Conservation (phyloP, 1,140 invertebrate genomes). For the Lordiphosa collinella region DNA sequence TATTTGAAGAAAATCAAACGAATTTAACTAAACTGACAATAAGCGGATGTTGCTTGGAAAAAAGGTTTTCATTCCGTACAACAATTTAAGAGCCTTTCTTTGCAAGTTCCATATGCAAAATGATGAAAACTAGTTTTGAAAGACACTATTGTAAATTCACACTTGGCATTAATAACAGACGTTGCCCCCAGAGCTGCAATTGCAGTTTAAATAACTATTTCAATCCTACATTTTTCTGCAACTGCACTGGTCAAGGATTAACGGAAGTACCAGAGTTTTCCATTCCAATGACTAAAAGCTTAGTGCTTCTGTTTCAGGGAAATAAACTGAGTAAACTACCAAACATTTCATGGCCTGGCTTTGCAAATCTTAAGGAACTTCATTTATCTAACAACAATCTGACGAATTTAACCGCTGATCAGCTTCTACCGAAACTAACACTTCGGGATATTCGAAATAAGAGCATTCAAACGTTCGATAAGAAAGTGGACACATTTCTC, state of each 20-base stretch:
- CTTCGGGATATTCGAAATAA: not conserved
- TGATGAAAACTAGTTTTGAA: too few relatives aligned
- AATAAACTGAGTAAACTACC: not conserved
- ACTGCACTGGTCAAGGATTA: not conserved
- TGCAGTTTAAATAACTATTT: not conserved
- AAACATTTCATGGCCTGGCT: not conserved
- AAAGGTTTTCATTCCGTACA: too few relatives aligned
- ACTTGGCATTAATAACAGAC: not conserved
- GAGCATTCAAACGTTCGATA: not conserved
- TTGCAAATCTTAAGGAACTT: not conserved
- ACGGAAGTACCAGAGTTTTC: not conserved
- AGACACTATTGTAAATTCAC: not conserved
- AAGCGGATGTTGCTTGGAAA: too few relatives aligned
- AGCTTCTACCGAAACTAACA: not conserved
- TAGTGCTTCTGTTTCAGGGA: not conserved
- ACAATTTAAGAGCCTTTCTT: not conserved
- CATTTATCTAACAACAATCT: not conserved
- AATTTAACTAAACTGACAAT: too few relatives aligned
- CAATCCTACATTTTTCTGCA: not conserved
- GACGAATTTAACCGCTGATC: not conserved
- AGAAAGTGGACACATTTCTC: not conserved
- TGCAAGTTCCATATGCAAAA: not conserved
- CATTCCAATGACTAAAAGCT: not conserved
- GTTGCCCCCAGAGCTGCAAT: not conserved
- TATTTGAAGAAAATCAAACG: too few relatives aligned